phyloP scores from a whole-genome alignment of 2,888 invertebrate genomes.

The Apamea monoglypha region DNA sequence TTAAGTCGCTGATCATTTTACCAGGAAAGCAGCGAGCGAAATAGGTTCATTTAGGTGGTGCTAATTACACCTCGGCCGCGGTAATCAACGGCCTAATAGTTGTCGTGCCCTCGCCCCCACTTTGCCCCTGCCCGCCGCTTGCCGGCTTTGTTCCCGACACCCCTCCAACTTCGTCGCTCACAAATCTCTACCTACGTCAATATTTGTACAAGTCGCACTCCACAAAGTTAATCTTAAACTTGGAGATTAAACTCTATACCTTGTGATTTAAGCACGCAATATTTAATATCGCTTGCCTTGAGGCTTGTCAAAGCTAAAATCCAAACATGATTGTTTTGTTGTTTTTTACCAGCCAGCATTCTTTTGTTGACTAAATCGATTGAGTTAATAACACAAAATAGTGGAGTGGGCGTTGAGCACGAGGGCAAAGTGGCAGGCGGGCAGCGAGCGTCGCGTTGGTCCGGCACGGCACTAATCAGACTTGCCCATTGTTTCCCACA shows the following conservation, averaged over 20 bases:
- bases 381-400: constrained; percentile 70
- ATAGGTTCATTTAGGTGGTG: constrained; percentile 86
- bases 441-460: constrained; percentile 49
- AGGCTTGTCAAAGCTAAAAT: constrained; percentile 36
- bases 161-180: constrained; percentile 68
- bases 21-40: constrained; percentile 80
- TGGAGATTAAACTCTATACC: constrained; percentile 55
- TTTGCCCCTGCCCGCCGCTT: constrained; percentile 48
- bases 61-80: constrained; percentile 83
- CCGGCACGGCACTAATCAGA: constrained; percentile 75
- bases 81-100: constrained; percentile 85
- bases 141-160: constrained; percentile 67
- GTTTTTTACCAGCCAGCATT: constrained; percentile 55
- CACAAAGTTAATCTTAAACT: constrained; percentile 62
- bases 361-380: constrained; percentile 68
- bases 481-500: constrained; percentile 79
- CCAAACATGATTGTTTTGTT: constrained; percentile 59
- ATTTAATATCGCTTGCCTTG: constrained; percentile 48
- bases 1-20: constrained; percentile 75
- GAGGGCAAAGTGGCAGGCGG: constrained; percentile 26
- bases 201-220: constrained; percentile 58
- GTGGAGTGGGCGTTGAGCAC: constrained; percentile 67
- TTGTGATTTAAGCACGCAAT: constrained; percentile 47
- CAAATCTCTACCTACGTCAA: constrained; percentile 65
- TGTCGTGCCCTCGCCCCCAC: constrained; percentile 72